Percentiles rank a stretch among this genome's conserved stretches.
Evolutionary conservation across 2,888 invertebrate species (phyloP).

Genomic region (Idaea aversata): DNA sequence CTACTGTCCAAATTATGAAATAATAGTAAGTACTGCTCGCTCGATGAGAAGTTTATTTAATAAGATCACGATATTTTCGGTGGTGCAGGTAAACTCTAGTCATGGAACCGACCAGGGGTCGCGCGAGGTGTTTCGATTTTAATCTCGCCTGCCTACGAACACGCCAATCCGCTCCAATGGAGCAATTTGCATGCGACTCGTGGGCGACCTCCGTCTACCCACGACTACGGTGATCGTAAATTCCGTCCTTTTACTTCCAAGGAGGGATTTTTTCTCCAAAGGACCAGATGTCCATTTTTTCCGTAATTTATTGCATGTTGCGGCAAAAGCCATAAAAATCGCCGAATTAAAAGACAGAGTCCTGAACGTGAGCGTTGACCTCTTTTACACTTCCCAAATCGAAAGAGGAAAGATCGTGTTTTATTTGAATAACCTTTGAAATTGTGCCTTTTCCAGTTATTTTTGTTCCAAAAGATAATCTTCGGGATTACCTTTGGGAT

Average conservation of each 20-base stretch:
- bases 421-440: slow-evolving; percentile 32
- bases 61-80: slow-evolving; percentile 11
- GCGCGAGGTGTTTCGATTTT: slow-evolving; percentile 60
- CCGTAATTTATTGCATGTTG: slow-evolving; percentile 75
- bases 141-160: slow-evolving; percentile 56
- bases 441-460: slow-evolving; percentile 17
- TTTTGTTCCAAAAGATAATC: slow-evolving; percentile 27
- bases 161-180: slow-evolving; percentile 63
- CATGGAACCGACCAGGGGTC: slow-evolving; percentile 34
- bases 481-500: slow-evolving; percentile 30
- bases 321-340: slow-evolving; percentile 63
- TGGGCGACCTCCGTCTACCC: slow-evolving; percentile 72
- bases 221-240: slow-evolving; percentile 75
- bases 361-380: slow-evolving; percentile 58
- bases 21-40: no score
- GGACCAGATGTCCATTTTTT: slow-evolving; percentile 75
- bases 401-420: slow-evolving; percentile 27
- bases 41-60: slow-evolving; percentile 6
- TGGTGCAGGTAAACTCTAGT: slow-evolving; percentile 19
- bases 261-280: slow-evolving; percentile 61
- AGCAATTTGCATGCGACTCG: slow-evolving; percentile 76
- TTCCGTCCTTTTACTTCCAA: slow-evolving; percentile 76
- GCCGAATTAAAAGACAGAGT: slow-evolving; percentile 63
- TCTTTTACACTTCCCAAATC: slow-evolving; percentile 39
- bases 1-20: no score